Evolutionary conservation across 1,140 invertebrate genomes (phyloP).

Genomic region (Procambarus virginalis): DNA sequence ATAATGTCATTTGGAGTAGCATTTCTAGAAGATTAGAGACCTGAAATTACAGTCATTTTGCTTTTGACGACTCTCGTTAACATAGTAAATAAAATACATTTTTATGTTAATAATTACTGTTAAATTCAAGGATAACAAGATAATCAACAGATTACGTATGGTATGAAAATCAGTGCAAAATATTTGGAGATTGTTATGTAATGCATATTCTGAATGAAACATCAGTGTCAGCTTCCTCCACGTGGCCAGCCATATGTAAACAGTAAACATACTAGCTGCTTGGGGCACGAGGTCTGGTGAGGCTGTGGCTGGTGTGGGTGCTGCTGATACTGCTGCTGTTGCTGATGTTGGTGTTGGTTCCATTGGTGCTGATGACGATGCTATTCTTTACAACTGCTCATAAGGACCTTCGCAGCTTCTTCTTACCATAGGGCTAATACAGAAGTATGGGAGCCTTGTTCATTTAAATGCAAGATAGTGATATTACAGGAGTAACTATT

Average conservation of each 20-base stretch:
- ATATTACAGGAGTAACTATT: background rate
- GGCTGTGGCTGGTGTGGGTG: slow-evolving; percentile 9
- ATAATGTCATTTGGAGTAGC: background rate
- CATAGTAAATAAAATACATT: background rate
- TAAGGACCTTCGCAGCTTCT: slow-evolving; percentile 37
- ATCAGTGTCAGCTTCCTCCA: slow-evolving; percentile 41
- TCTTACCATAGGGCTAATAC: slow-evolving; percentile 18
- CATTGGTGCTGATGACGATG: slow-evolving; percentile 25
- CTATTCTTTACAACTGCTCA: slow-evolving; percentile 36
- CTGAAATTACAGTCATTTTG: background rate
- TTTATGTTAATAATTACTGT: background rate
- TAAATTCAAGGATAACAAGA: background rate
- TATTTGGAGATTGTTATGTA: background rate
- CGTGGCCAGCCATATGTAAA: slow-evolving; percentile 36
- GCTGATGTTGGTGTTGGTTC: slow-evolving; percentile 34
- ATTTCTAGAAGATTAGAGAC: background rate
- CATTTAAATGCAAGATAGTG: background rate
- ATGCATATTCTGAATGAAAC: background rate
- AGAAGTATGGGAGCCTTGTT: slow-evolving; percentile 6
- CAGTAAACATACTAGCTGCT: slow-evolving; percentile 34
- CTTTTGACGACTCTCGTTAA: background rate
- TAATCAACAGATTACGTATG: background rate
- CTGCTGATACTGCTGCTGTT: slow-evolving; percentile 29
- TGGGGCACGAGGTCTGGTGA: slow-evolving; percentile 50
- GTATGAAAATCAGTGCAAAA: background rate